phyloP scores from a whole-genome alignment of 2,888 invertebrate genomes.

The Phymatocera aterrima region DNA sequence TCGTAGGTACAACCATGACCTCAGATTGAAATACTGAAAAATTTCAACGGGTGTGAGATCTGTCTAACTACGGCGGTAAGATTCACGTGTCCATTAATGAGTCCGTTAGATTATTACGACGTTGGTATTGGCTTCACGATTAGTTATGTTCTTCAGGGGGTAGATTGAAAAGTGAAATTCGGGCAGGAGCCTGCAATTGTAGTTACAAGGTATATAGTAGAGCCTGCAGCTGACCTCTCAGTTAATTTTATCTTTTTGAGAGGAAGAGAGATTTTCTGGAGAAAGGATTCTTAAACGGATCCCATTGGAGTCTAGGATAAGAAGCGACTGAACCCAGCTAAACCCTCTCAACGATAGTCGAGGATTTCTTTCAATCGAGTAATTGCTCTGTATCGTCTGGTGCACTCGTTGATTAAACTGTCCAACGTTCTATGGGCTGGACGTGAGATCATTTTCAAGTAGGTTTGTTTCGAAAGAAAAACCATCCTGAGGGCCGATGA shows the following conservation, averaged over 20 bases:
- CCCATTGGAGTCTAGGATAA: background rate
- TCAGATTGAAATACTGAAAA: too few relatives aligned
- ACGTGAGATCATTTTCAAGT: conserved; percentile 16
- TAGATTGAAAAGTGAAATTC: too few relatives aligned
- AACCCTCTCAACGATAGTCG: conserved; percentile 5
- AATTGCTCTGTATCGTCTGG: conserved; percentile 23
- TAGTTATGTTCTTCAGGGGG: too few relatives aligned
- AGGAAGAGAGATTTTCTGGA: conserved; percentile 8
- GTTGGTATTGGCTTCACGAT: too few relatives aligned
- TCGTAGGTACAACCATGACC: too few relatives aligned
- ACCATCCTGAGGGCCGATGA: too few relatives aligned
- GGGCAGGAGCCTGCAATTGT: background rate
- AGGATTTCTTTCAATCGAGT: conserved; percentile 22
- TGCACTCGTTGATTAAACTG: conserved; percentile 31
- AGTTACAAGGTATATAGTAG: too few relatives aligned
- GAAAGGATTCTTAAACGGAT: conserved; percentile 22
- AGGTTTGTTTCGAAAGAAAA: background rate
- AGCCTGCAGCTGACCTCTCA: conserved; percentile 18
- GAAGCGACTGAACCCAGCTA: background rate
- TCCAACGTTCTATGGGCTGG: background rate
- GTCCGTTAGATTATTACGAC: too few relatives aligned
- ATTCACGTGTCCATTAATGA: too few relatives aligned
- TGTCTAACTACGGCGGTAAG: too few relatives aligned
- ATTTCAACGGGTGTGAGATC: too few relatives aligned
- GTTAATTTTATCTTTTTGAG: background rate